Evolutionary conservation across 2,113 vertebrate genomes (phyloP).

Genomic region (Jacana jacana): DNA sequence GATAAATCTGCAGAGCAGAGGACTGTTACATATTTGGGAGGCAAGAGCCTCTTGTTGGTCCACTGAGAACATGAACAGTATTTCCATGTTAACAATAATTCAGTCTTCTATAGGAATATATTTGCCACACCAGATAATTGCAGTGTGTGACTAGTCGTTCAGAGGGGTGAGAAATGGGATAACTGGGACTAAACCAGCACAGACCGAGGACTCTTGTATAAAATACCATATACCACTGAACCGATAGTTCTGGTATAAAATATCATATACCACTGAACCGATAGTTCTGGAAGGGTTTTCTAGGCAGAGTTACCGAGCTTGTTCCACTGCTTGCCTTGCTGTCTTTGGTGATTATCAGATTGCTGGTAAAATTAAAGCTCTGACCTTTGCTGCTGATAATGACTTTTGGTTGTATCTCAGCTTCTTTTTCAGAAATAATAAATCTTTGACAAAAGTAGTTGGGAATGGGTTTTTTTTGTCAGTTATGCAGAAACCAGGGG

Average conservation of each 20-base stretch:
- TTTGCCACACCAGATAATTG: background rate
- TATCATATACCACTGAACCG: background rate
- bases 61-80: background rate
- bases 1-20: background rate
- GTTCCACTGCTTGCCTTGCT: background rate
- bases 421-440: background rate
- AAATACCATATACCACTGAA: background rate
- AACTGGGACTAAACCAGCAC: background rate
- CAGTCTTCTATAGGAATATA: background rate
- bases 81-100: background rate
- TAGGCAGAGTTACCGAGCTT: background rate
- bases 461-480: background rate
- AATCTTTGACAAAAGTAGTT: background rate
- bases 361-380: background rate
- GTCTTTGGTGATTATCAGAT: background rate
- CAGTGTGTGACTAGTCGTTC: background rate
- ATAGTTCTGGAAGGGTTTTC: background rate
- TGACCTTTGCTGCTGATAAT: background rate
- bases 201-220: background rate
- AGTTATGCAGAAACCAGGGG: background rate
- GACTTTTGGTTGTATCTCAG: background rate
- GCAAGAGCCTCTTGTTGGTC: slow-evolving; percentile 3
- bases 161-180: background rate
- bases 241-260: background rate
- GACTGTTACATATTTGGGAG: background rate